phyloP scores from a whole-genome alignment of 2,797 vertebrate species.

The Karalla daura region DNA sequence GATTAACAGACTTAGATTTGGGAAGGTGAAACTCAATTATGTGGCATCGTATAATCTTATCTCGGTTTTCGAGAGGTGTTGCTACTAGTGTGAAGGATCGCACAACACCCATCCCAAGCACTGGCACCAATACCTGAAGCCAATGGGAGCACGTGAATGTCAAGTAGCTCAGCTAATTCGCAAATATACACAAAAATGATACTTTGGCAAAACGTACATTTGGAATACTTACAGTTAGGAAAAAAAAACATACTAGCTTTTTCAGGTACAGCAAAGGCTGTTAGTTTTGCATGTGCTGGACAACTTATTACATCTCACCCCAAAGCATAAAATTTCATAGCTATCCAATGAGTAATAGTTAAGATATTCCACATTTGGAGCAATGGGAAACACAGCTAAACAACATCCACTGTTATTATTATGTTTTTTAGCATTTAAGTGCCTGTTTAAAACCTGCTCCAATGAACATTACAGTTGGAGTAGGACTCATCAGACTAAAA shows the following conservation, averaged over 20 bases:
- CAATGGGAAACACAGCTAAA: neutral
- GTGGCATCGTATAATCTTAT: slow-evolving; percentile 13
- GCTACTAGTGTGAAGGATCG: neutral
- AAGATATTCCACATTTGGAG: neutral
- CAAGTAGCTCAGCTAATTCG: neutral
- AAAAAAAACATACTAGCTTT: neutral
- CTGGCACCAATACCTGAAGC: neutral
- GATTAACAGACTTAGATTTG: slow-evolving; percentile 40
- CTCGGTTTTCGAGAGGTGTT: slow-evolving; percentile 20
- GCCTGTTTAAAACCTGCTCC: neutral
- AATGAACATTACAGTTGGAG: too few relatives aligned
- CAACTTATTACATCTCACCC: neutral
- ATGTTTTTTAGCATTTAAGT: too few relatives aligned
- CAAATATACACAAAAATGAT: neutral
- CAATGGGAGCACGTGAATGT: neutral
- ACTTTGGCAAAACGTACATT: neutral
- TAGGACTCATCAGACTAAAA: neutral
- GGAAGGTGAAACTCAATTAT: slow-evolving; percentile 54
- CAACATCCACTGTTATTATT: neutral
- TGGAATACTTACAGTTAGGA: neutral
- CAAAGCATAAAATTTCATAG: too few relatives aligned
- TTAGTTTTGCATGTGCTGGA: too few relatives aligned
- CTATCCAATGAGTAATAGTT: neutral
- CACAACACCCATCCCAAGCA: neutral
- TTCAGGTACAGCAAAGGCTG: too few relatives aligned